Evolutionary conservation across 2,888 invertebrate species (phyloP).

Genomic region (Harpalus rufipes): DNA sequence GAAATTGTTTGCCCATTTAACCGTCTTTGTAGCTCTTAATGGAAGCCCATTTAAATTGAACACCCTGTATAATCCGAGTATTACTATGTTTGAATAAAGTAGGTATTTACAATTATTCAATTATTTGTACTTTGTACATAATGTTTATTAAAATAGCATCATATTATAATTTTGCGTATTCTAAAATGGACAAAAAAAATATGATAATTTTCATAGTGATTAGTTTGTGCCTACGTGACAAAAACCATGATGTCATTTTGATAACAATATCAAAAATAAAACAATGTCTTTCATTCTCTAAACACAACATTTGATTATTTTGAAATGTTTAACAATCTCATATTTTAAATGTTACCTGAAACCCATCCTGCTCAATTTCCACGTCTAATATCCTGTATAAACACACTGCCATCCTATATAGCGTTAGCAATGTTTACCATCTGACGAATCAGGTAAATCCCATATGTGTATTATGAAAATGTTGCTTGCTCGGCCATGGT

Average conservation of each 20-base stretch:
- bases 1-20: too few species aligned
- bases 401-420: background rate
- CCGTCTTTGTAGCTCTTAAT: too few species aligned
- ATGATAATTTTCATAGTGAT: background rate
- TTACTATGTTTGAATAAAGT: too few species aligned
- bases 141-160: too few species aligned
- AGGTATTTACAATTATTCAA: too few species aligned
- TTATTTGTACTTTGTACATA: too few species aligned
- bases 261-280: background rate
- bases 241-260: background rate
- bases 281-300: background rate
- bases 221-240: background rate
- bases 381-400: background rate
- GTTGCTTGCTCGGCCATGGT: slow-evolving; percentile 9
- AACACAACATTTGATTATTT: too few species aligned
- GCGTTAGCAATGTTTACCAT: slow-evolving; percentile 8
- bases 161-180: too few species aligned
- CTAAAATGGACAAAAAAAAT: background rate
- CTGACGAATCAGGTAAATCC: slow-evolving; percentile 30
- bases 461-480: slow-evolving; percentile 15
- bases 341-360: background rate
- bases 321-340: background rate
- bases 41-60: too few species aligned
- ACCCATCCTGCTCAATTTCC: background rate
- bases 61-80: too few species aligned